Conservation (phyloP, 2,113 vertebrate species). For the Rhegmatorhina hoffmannsi region DNA sequence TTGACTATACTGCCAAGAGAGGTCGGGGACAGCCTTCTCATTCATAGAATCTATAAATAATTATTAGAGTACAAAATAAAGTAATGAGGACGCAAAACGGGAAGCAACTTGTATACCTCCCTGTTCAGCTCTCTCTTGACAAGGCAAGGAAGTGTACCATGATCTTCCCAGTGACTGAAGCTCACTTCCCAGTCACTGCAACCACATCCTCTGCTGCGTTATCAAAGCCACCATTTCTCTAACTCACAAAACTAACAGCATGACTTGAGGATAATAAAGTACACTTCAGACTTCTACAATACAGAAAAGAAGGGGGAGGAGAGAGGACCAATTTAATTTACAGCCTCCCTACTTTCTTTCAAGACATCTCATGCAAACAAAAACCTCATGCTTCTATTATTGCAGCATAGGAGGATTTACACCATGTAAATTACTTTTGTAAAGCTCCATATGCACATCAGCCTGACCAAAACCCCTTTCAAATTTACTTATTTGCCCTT, state of each 20-base stretch:
- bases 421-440: neutral
- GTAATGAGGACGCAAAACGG: neutral
- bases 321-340: neutral
- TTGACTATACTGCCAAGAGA: neutral
- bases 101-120: neutral
- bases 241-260: neutral
- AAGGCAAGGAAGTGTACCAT: neutral
- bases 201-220: neutral
- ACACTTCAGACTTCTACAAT: neutral
- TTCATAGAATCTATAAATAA: neutral
- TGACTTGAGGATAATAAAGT: neutral
- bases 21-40: rapidly evolving
- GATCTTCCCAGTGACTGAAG: neutral
- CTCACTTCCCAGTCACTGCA: neutral
- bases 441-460: neutral
- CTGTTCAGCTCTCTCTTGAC: neutral
- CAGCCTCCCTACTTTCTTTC: neutral
- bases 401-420: neutral
- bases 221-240: neutral
- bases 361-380: neutral
- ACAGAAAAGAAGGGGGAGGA: neutral
- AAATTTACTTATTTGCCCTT: neutral
- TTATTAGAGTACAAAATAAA: neutral
- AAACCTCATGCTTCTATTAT: conserved; percentile 7
- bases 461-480: neutral